These are phyloP conservation scores for Mesocentrotus franciscanus DNA, from an alignment of 53 echinoderm and acorn worm species.

Conservation along the genomic window DNA sequence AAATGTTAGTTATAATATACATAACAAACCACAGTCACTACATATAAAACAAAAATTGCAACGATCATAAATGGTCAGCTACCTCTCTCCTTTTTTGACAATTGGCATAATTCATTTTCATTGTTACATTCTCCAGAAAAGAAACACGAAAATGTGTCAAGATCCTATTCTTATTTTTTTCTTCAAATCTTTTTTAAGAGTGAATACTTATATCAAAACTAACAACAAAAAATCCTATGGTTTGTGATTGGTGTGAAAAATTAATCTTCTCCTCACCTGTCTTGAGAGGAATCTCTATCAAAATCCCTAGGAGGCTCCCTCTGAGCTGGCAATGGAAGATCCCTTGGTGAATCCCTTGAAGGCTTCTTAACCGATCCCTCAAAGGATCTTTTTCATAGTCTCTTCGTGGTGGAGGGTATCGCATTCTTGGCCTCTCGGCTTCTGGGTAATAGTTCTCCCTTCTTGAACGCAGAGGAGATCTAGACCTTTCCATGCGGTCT, in stretches of 20 bases:
- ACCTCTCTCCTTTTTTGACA: background rate
- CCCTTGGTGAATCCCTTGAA: conserved; percentile 21
- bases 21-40: background rate
- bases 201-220: background rate
- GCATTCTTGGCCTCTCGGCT: conserved; percentile 56
- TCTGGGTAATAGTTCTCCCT: conserved; percentile 65
- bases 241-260: background rate
- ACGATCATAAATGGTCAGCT: background rate
- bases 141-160: background rate
- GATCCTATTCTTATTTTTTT: background rate
- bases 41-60: background rate
- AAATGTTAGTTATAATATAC: background rate
- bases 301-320: conserved; percentile 10
- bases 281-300: background rate
- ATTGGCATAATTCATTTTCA: background rate
- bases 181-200: background rate
- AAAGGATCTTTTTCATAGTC: conserved; percentile 24
- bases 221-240: background rate
- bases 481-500: conserved; percentile 28
- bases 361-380: background rate
- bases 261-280: background rate
- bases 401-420: conserved; percentile 45
- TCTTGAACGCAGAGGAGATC: conserved; percentile 18
- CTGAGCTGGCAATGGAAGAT: conserved; percentile 2
- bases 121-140: background rate